Percentiles rank a stretch among this genome's conserved stretches.
Evolutionary conservation across 2,797 vertebrate species (phyloP).

Genomic region (Rhyacichthys aspro): DNA sequence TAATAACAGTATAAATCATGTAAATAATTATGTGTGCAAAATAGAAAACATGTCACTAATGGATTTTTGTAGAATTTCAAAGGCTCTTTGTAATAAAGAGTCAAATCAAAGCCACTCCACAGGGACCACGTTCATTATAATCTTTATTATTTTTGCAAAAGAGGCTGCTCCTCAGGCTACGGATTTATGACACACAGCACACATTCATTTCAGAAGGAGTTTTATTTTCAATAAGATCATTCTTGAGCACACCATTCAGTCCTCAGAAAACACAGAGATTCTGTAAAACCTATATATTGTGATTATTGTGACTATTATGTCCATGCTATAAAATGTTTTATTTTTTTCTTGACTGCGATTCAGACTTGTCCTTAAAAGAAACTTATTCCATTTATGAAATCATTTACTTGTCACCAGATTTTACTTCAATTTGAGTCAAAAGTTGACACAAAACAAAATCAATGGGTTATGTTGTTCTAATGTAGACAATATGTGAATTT

Average conservation of each 20-base stretch:
- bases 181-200: slow-evolving; percentile 52
- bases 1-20: no score
- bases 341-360: slow-evolving; percentile 41
- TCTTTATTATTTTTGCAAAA: slow-evolving; percentile 64
- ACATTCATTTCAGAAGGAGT: slow-evolving; percentile 40
- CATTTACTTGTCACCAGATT: neutral
- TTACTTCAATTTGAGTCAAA: no score
- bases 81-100: slow-evolving; percentile 27
- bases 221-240: slow-evolving; percentile 30
- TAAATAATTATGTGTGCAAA: neutral
- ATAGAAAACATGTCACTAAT: neutral
- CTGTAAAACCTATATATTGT: slow-evolving; percentile 36
- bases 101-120: slow-evolving; percentile 45
- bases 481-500: no score
- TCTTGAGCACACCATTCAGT: slow-evolving; percentile 9
- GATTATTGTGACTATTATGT: slow-evolving; percentile 22
- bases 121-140: slow-evolving; percentile 35
- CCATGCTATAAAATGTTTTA: slow-evolving; percentile 46
- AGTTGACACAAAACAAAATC: no score
- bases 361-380: slow-evolving; percentile 18
- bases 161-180: slow-evolving; percentile 53
- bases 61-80: slow-evolving; percentile 18
- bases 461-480: no score
- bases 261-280: slow-evolving; percentile 31
- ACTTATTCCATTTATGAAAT: neutral